Base-by-base conservation (phyloP, 2,797 vertebrate species). In the Orestias chungarensis region DNA sequence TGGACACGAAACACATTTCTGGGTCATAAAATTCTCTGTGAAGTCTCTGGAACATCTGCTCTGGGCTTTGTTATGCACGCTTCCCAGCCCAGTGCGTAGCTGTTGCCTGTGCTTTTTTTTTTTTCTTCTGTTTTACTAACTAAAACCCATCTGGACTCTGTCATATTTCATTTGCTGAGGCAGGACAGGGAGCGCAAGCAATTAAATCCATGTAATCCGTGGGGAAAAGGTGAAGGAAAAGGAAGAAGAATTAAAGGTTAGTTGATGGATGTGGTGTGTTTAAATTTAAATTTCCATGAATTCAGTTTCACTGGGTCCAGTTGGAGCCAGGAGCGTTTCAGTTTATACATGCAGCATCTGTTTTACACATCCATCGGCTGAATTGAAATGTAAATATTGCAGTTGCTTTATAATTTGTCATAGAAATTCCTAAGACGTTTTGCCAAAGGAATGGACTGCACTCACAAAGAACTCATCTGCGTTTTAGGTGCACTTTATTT, bases 1-100 rank as follows among this genome's bases (percentile, higher is more conserved):
- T 33, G 42, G 79, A 91, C 91, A 91, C 86, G 90, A 87, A 83
- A 84, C 78, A 80, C 66, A 86, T 91, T 92, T 93, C 88, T 91
- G 86, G 89, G 88, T 89, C 90, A 91, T 87, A 86, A 83, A 42
- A 83, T 87, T 76, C 1, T 18, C 83, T 81, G 78, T 70, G 75
- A 82, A 72, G 66, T 88, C 88, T 90, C 90, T 79, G 77, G 85
- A 90, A 88, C 72, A 82, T 88, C 64, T 80, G 69, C 55, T 23
- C 35, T 20, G n/a, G 73, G 70, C 66, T 84, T 79, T 84, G 74
- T 81, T 86, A 69, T 85, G 79, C 80, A 70, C 57, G 44, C 65
- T 29, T 68, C 66, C 46, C 50, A 64, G 62, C 66, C 82, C 74
- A 31, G 78, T 71, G 72, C 46, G 54, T 23, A 40, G 64, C 74